Evolutionary conservation across 2,888 invertebrate genomes (phyloP).

Genomic region (Orthosia gothica): DNA sequence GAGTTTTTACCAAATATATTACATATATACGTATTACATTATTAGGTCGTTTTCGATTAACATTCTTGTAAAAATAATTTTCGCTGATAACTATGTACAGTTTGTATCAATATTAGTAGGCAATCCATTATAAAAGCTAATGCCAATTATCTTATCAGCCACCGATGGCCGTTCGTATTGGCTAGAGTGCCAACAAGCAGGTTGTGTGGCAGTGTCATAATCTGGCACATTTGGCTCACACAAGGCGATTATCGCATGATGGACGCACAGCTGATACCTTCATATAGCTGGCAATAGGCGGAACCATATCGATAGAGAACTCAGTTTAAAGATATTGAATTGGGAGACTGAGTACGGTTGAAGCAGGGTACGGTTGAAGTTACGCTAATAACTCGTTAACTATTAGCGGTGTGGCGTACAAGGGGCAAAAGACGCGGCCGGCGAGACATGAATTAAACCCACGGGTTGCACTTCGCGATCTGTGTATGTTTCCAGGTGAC

Average conservation of each 20-base stretch:
- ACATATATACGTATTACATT: no score
- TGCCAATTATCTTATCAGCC: conserved; percentile 12
- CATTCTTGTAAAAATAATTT: background rate
- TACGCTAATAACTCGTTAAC: no score
- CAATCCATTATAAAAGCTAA: background rate
- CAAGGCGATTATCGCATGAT: conserved; percentile 13
- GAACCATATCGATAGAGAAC: background rate
- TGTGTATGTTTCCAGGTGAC: no score
- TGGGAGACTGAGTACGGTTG: no score
- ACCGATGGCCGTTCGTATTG: background rate
- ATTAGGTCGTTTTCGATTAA: background rate
- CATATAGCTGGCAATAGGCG: conserved; percentile 20
- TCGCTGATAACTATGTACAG: background rate
- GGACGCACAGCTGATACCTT: conserved; percentile 5
- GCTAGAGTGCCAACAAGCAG: conserved; percentile 40
- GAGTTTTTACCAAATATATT: background rate
- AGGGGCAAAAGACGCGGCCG: no score
- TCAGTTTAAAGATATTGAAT: background rate
- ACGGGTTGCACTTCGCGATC: no score
- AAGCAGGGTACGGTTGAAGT: no score
- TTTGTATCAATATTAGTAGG: background rate
- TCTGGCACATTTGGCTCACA: conserved; percentile 49
- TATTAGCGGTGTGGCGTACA: no score
- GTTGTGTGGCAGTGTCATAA: conserved; percentile 20
- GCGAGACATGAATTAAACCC: no score